phyloP scores from a whole-genome alignment of 2,113 vertebrate species.

The Ailurus styani region DNA sequence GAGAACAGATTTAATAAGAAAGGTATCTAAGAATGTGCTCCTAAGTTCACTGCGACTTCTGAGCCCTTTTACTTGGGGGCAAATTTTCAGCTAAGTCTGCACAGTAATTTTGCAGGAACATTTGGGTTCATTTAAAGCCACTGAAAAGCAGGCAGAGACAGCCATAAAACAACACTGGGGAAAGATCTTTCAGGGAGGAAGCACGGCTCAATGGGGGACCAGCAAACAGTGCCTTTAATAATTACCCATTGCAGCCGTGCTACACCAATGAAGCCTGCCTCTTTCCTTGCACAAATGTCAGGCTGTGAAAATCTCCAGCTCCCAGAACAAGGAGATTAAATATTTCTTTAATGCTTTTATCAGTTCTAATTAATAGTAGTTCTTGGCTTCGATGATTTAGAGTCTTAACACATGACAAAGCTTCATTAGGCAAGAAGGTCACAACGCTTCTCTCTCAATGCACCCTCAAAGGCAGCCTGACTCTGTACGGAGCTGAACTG shows the following conservation, averaged over 20 bases:
- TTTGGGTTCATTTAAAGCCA: neutral
- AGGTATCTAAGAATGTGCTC: neutral
- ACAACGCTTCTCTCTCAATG: neutral
- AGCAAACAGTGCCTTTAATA: neutral
- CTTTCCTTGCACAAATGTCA: neutral
- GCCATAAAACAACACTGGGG: neutral
- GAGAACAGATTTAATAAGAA: neutral
- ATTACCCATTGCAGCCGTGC: neutral
- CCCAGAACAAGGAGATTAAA: conserved; percentile 22
- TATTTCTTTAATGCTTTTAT: conserved; percentile 29
- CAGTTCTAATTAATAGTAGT: conserved; percentile 50
- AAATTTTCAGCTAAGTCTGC: neutral
- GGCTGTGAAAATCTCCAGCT: conserved; percentile 35
- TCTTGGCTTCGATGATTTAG: neutral
- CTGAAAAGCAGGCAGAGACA: neutral
- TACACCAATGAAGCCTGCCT: neutral
- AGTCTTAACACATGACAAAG: neutral
- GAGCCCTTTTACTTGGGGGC: neutral
- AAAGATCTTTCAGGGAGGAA: neutral
- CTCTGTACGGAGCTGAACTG: neutral
- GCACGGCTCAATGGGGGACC: accelerated
- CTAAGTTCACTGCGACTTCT: neutral
- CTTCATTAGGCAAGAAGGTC: neutral
- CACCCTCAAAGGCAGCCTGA: neutral
- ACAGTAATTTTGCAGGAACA: neutral